Evolutionary conservation across 2,797 vertebrate genomes (phyloP), one percentile per base, ranked within the genome.

Genomic region (Platyrinchus mystaceus): DNA sequence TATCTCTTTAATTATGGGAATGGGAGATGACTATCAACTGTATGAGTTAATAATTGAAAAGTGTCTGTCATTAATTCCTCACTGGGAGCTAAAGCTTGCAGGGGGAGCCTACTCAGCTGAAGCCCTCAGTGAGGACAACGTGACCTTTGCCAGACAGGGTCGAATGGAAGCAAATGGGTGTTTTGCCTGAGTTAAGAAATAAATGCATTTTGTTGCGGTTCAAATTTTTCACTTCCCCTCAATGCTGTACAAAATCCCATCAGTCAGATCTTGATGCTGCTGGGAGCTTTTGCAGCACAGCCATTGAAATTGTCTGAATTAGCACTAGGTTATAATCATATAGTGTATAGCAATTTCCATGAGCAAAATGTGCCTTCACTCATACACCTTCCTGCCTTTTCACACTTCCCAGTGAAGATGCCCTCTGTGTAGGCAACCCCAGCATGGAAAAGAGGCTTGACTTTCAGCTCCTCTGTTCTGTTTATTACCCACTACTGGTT

Each of bases 1-100:
- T 94, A 91, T 88, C 73, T 94, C 83, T 90, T 95, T 91, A 97
- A 96, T 96, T 95, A 93, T 21, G 27, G 75, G 59, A 69, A 71
- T 60, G 56, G 78, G 81, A 76, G 69, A 66, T 60, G 46, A 74
- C 26, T 89, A 60, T 92, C 90, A 89, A 21, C 83, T 82, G 32
- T 66, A 59, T 18, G 49, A 90, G 74, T 93, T 95, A 83, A 94
- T 95, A 8, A 90, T 69, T 94, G 71, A 90, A 96, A 95, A 87
- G 53, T 77, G 22, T 47, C 84, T 96, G 80, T 90, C 83, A 95
- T 93, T 91, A 86, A 88, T 90, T 94, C 76, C 50, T 84, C 53
- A 56, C 52, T 46, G 44, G 60, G 66, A 94, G 41, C 32, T 81
- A 49, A 62, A 89, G 8, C 50, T 95, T 32, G 18, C 43, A 64